Evolutionary conservation across 2,797 vertebrate genomes (phyloP).

Genomic region (Toxotes lorentzi): DNA sequence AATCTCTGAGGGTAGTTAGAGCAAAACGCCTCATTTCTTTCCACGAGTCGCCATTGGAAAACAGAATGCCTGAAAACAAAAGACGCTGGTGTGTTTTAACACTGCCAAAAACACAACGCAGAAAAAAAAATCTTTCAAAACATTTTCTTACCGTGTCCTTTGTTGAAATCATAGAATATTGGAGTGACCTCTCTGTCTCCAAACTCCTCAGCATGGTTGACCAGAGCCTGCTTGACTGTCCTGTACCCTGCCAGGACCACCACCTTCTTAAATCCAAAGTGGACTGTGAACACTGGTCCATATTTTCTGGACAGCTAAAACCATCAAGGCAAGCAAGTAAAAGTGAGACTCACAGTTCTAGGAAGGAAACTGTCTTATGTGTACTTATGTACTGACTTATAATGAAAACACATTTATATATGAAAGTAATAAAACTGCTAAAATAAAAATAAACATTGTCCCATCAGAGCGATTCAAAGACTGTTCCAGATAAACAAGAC

Average conservation of each 20-base stretch:
- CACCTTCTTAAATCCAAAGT: slow-evolving; percentile 70
- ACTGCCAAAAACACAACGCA: background rate
- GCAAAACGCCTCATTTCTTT: slow-evolving; percentile 82
- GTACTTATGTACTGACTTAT: background rate
- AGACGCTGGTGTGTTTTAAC: background rate
- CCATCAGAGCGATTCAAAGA: background rate
- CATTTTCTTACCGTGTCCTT: slow-evolving; percentile 48
- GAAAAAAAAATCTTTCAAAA: background rate
- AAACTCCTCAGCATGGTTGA: slow-evolving; percentile 73
- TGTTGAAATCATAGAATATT: slow-evolving; percentile 54
- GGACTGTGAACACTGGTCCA: slow-evolving; percentile 71
- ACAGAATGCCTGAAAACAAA: slow-evolving; percentile 69
- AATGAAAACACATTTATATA: background rate
- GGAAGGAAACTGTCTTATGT: background rate
- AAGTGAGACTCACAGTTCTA: background rate
- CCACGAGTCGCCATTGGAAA: slow-evolving; percentile 78
- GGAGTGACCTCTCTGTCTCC: slow-evolving; percentile 61
- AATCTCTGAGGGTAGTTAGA: slow-evolving; percentile 72
- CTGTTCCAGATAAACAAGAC: background rate
- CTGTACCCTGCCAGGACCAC: slow-evolving; percentile 77
- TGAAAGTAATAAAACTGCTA: background rate
- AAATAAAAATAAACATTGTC: no score
- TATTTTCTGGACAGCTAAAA: slow-evolving; percentile 72
- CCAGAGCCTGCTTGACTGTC: slow-evolving; percentile 72
- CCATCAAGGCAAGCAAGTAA: background rate